Percentiles rank a stretch among this genome's conserved stretches.
Evolutionary conservation across 2,888 invertebrate species (phyloP).

Genomic region (Zygaena filipendulae): DNA sequence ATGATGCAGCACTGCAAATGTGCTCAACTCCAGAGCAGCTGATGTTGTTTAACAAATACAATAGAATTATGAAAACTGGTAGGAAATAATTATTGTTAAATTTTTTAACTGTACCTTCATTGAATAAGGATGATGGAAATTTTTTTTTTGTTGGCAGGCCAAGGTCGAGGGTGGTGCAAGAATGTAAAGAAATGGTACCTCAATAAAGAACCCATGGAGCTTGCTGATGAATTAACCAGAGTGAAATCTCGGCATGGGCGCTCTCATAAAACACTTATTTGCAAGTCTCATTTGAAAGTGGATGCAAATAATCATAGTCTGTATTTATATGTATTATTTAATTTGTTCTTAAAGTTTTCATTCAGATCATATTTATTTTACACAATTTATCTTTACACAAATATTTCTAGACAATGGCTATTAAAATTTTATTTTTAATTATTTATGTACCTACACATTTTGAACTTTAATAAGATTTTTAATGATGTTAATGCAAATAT

Average conservation of each 20-base stretch:
- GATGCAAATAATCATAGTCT: slow-evolving; percentile 53
- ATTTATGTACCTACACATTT: too few species aligned
- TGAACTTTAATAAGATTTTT: too few species aligned
- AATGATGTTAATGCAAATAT: too few species aligned
- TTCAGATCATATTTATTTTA: too few species aligned
- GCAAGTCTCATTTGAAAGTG: slow-evolving; percentile 69
- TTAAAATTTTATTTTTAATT: too few species aligned
- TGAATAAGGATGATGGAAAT: slow-evolving; percentile 1
- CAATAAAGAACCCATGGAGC: slow-evolving; percentile 66
- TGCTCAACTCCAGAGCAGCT: slow-evolving; percentile 72
- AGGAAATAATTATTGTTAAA: slow-evolving; percentile 5
- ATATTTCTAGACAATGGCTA: too few species aligned
- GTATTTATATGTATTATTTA: too few species aligned
- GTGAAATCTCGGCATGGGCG: slow-evolving; percentile 74
- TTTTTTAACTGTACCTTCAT: not conserved
- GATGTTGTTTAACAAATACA: slow-evolving; percentile 71
- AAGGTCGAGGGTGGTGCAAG: slow-evolving; percentile 73
- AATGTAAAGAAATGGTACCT: slow-evolving; percentile 74
- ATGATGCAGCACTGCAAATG: slow-evolving; percentile 60
- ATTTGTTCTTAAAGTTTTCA: too few species aligned
- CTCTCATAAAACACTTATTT: slow-evolving; percentile 77
- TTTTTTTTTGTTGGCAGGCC: slow-evolving; percentile 27
- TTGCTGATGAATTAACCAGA: slow-evolving; percentile 73
- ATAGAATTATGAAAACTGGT: slow-evolving; percentile 60
- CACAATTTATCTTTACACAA: too few species aligned